These are phyloP conservation scores for Acromyrmex charruanus DNA, from an alignment of 1,140 invertebrate species.

Conservation along the genomic window DNA sequence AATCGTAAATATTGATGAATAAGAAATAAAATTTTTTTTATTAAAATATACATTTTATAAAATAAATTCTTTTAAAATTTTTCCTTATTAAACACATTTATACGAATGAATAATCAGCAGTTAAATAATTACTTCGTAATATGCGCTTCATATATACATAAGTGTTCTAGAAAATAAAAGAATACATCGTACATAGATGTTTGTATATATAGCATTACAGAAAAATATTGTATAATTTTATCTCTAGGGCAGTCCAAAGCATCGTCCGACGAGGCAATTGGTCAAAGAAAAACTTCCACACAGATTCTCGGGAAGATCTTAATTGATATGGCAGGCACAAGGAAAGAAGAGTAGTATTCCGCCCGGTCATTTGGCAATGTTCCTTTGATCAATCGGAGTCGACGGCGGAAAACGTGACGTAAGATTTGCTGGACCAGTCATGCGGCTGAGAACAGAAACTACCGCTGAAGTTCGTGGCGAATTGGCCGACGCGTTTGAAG, in stretches of 20 bases:
- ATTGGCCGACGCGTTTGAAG: conserved; percentile 61
- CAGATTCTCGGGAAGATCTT: conserved; percentile 7
- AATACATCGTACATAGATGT: background rate
- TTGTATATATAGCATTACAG: background rate
- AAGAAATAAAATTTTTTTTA: too few species aligned
- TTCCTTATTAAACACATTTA: background rate
- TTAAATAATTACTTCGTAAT: background rate
- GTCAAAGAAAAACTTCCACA: conserved; percentile 45
- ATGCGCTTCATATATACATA: background rate
- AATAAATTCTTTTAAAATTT: too few species aligned
- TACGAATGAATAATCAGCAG: background rate
- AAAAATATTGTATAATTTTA: background rate
- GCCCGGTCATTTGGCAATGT: conserved; percentile 14
- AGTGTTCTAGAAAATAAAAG: background rate
- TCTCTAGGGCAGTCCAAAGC: background rate
- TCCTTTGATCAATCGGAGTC: conserved; percentile 69
- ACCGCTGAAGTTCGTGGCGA: conserved; percentile 20
- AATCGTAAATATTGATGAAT: background rate
- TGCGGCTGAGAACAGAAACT: conserved; percentile 21
- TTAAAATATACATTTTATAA: too few species aligned
- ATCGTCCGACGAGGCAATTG: background rate
- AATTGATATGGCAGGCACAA: conserved; percentile 47
- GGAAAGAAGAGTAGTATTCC: conserved; percentile 30
- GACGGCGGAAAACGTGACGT: conserved; percentile 56
- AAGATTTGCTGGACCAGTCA: conserved; percentile 45